Evolutionary conservation across 2,888 invertebrate genomes (phyloP), one percentile per base, ranked within the genome.

Genomic region (Pristionchus japonicus): DNA sequence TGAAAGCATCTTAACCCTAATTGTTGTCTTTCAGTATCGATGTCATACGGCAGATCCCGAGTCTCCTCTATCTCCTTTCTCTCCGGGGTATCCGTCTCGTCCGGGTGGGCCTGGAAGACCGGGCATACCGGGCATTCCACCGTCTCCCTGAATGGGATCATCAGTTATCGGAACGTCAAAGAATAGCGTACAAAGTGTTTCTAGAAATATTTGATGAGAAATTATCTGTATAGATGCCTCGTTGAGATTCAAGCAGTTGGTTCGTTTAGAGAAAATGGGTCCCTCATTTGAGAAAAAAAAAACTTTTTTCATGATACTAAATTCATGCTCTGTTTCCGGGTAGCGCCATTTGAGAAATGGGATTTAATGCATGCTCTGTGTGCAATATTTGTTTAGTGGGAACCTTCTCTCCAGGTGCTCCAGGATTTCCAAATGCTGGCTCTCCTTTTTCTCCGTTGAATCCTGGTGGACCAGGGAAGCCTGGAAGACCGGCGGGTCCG

Each of bases 121-220:
- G 27, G 95, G 94, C 90, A 95, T 95, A 88, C 98, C 98, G 93
- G 96, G 96, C 64, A 96, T 95, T 84, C 97, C 95, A 27, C 92
- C 91, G 88, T 95, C 95, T 90, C 95, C 95, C 95, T 95, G 88
- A 86, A 93, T n/a, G n/a, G n/a, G n/a, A n/a, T n/a, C n/a, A n/a
- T n/a, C n/a, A n/a, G n/a, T n/a, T n/a, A n/a, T n/a, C n/a, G n/a
- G n/a, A n/a, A n/a, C n/a, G n/a, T n/a, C n/a, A n/a, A n/a, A n/a
- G n/a, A n/a, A n/a, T n/a, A n/a, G n/a, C n/a, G n/a, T n/a, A n/a
- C n/a, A n/a, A n/a, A n/a, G n/a, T n/a, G n/a, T n/a, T n/a, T n/a
- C n/a, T n/a, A n/a, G n/a, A n/a, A n/a, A n/a, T n/a, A n/a, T n/a
- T n/a, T n/a, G n/a, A n/a, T n/a, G n/a, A n/a, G n/a, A n/a, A n/a